These are phyloP conservation scores for Philhelius pedissequus DNA, from an alignment of 2,888 invertebrate species.

Conservation along the genomic window DNA sequence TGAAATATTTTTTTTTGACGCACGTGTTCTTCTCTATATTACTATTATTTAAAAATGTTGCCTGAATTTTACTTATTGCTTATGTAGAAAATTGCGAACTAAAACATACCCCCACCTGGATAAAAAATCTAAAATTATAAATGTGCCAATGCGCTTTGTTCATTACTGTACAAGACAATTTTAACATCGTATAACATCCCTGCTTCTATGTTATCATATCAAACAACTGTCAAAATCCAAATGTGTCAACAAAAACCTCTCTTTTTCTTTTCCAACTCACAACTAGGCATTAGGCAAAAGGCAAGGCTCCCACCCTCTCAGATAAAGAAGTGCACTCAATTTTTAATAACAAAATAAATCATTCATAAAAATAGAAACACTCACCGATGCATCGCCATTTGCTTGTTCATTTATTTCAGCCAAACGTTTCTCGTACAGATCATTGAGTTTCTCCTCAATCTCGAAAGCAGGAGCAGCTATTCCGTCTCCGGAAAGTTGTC, in stretches of 20 bases:
- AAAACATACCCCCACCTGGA: no score
- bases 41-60: no score
- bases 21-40: no score
- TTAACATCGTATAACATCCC: constrained; percentile 1
- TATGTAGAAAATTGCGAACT: no score
- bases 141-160: no score
- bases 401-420: constrained; percentile 80
- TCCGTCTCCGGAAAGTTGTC: constrained; percentile 6
- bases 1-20: no score
- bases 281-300: no score
- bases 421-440: constrained; percentile 83
- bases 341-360: constrained; percentile 1
- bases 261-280: neutral
- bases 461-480: constrained; percentile 67
- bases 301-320: constrained; percentile 26
- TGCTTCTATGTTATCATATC: constrained; percentile 20
- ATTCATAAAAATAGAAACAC: constrained; percentile 22
- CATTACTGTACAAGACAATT: constrained; percentile 33
- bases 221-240: constrained; percentile 39
- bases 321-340: neutral
- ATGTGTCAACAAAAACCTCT: constrained; percentile 54
- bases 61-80: no score
- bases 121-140: no score
- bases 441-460: constrained; percentile 81
- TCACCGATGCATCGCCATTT: constrained; percentile 75